phyloP scores from a whole-genome alignment of 2,888 invertebrate species.

The Diarsia mendica region DNA sequence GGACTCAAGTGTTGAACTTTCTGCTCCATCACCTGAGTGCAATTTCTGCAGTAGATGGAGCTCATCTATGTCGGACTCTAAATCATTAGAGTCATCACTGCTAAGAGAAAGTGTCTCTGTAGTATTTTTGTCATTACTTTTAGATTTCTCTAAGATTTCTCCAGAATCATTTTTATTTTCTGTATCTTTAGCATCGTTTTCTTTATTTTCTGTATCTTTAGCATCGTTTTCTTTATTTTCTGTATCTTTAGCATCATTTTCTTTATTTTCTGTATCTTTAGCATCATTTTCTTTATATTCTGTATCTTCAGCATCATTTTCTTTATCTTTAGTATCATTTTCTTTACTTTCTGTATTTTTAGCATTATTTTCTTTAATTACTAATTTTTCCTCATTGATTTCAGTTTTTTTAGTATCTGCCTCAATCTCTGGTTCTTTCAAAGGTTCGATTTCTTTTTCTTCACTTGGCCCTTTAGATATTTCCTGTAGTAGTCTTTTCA shows the following conservation, averaged over 20 bases:
- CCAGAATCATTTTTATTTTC: slow-evolving; percentile 33
- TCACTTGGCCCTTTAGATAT: slow-evolving; percentile 73
- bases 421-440: slow-evolving; percentile 39
- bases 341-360: slow-evolving; percentile 42
- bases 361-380: slow-evolving; percentile 32
- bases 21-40: slow-evolving; percentile 77
- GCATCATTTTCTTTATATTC: slow-evolving; percentile 32
- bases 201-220: slow-evolving; percentile 38
- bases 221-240: slow-evolving; percentile 32
- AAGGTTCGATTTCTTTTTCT: slow-evolving; percentile 60
- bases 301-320: slow-evolving; percentile 24
- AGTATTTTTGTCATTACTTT: slow-evolving; percentile 32
- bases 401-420: slow-evolving; percentile 45
- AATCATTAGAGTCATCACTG: slow-evolving; percentile 73
- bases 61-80: slow-evolving; percentile 84
- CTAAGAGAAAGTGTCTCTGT: slow-evolving; percentile 72
- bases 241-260: slow-evolving; percentile 26
- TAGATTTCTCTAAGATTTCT: slow-evolving; percentile 22
- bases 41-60: slow-evolving; percentile 83
- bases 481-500: slow-evolving; percentile 80
- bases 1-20: slow-evolving; percentile 75
- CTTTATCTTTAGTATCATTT: slow-evolving; percentile 32
- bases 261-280: slow-evolving; percentile 39
- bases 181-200: slow-evolving; percentile 40
- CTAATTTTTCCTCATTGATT: slow-evolving; percentile 42